These are phyloP conservation scores for Paralinhomoeus sp. DNA, from an alignment of 2,888 invertebrate genomes.

Conservation along the genomic window DNA sequence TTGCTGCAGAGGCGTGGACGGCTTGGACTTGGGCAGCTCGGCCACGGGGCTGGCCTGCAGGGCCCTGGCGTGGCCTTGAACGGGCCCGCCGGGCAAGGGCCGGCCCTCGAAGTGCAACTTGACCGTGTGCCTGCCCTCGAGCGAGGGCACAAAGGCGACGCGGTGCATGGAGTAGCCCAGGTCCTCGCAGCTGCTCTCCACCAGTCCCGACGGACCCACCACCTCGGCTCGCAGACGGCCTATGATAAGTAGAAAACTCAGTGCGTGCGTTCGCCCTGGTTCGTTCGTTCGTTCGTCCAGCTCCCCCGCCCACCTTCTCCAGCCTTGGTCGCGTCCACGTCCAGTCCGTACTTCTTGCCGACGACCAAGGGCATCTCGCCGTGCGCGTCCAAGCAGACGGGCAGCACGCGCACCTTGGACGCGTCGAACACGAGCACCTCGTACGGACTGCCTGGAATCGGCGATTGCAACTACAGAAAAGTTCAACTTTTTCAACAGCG, in stretches of 20 bases:
- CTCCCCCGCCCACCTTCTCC: slow-evolving; percentile 15
- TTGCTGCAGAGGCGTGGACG: no score
- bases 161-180: neutral
- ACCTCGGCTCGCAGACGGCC: neutral
- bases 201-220: neutral
- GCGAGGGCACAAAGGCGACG: slow-evolving; percentile 4
- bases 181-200: neutral
- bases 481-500: no score
- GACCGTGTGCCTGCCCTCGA: slow-evolving; percentile 5
- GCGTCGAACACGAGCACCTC: slow-evolving; percentile 3
- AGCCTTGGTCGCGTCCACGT: slow-evolving; percentile 22
- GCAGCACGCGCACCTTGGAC: neutral
- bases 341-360: slow-evolving; percentile 12
- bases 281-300: no score
- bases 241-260: no score
- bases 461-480: no score
- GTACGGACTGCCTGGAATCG: slow-evolving; percentile 6
- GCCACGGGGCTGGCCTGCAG: no score
- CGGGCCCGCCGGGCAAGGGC: no score
- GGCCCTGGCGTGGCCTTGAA: no score
- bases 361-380: neutral
- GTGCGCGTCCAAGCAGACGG: neutral
- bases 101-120: slow-evolving; percentile 2
- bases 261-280: no score
- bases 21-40: no score